Conservation (phyloP, 2,888 invertebrate genomes). For the Phalangium opilio region DNA sequence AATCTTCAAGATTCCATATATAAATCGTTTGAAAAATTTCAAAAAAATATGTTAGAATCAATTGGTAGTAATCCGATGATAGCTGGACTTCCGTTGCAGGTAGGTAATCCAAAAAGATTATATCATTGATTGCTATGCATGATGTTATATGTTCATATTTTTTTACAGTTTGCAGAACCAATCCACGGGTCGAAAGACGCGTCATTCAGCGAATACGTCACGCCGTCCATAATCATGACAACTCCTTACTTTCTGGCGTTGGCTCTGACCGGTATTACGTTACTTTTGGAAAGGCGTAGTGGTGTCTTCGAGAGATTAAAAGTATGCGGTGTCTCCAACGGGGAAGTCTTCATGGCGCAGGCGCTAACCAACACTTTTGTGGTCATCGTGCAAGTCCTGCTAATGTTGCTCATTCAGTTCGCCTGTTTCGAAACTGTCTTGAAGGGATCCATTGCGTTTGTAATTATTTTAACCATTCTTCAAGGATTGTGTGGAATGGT, state of each 20-base stretch:
- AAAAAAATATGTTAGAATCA: no score
- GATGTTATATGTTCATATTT: no score
- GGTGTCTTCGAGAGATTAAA: slow-evolving; percentile 78
- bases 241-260: slow-evolving; percentile 61
- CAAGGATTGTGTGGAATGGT: slow-evolving; percentile 93
- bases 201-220: no score
- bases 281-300: slow-evolving; percentile 78
- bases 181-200: no score
- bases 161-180: no score
- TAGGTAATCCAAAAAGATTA: no score
- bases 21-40: no score
- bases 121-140: no score
- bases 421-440: slow-evolving; percentile 70
- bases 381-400: slow-evolving; percentile 74
- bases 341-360: slow-evolving; percentile 82
- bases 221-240: no score
- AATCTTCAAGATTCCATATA: no score
- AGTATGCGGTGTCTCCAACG: slow-evolving; percentile 81
- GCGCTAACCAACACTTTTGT: slow-evolving; percentile 87
- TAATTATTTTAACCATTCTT: slow-evolving; percentile 64
- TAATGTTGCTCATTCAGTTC: slow-evolving; percentile 67
- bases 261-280: slow-evolving; percentile 78
- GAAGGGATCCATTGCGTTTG: slow-evolving; percentile 68
- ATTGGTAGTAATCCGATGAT: no score
- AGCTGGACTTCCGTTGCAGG: no score